phyloP scores from a whole-genome alignment of 2,888 invertebrate genomes.

The Standfussiana lucernea region DNA sequence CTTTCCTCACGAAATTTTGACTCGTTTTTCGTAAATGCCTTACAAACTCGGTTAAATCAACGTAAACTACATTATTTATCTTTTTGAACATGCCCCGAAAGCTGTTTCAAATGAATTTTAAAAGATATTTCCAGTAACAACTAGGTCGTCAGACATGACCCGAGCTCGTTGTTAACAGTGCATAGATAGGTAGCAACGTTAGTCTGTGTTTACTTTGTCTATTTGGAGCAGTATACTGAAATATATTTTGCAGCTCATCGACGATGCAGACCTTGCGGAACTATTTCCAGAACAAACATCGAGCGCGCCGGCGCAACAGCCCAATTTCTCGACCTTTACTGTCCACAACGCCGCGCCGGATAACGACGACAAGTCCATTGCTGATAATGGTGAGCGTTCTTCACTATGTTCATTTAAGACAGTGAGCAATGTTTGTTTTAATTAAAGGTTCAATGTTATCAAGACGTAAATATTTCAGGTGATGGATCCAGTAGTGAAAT shows the following conservation, averaged over 20 bases:
- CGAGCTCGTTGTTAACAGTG: slow-evolving; percentile 10
- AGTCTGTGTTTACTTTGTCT: slow-evolving; percentile 53
- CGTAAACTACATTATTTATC: not conserved
- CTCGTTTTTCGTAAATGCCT: not conserved
- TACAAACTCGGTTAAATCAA: not conserved
- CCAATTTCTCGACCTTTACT: slow-evolving; percentile 90
- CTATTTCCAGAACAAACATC: slow-evolving; percentile 93
- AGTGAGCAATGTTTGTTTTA: not conserved
- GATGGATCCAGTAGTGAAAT: slow-evolving; percentile 94
- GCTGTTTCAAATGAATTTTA: not conserved
- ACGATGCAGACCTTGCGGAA: slow-evolving; percentile 95
- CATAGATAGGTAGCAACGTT: slow-evolving; percentile 44
- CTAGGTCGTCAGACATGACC: slow-evolving; percentile 30
- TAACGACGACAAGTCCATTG: slow-evolving; percentile 88
- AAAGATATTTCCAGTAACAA: slow-evolving; percentile 14
- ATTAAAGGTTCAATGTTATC: slow-evolving; percentile 18
- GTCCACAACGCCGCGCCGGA: slow-evolving; percentile 84
- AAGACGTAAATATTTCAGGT: slow-evolving; percentile 80
- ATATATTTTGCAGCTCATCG: slow-evolving; percentile 91
- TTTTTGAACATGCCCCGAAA: slow-evolving; percentile 2
- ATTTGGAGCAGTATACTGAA: slow-evolving; percentile 57
- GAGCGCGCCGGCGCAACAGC: slow-evolving; percentile 90
- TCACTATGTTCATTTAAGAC: not conserved
- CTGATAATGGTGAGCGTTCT: slow-evolving; percentile 85
- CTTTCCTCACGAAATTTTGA: not conserved